Evolutionary conservation across 2,797 vertebrate species (phyloP).

Genomic region (Echeneis naucrates): DNA sequence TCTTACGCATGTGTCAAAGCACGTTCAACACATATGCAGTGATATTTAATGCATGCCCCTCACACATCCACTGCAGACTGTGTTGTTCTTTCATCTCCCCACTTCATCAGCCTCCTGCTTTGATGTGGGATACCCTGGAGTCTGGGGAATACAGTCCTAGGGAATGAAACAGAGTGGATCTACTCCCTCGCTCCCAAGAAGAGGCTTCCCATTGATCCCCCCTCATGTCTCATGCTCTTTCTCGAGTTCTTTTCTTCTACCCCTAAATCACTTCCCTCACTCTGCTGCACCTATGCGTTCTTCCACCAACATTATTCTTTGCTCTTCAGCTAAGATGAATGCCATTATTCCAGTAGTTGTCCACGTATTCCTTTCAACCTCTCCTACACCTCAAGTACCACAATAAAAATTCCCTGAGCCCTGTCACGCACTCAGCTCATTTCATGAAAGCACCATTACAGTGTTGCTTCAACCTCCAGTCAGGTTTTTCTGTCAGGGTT

Average conservation of each 20-base stretch:
- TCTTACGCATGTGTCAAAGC: slow-evolving; percentile 19
- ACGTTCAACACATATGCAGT: slow-evolving; percentile 37
- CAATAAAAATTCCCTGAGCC: slow-evolving; percentile 23
- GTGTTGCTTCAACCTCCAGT: slow-evolving; percentile 41
- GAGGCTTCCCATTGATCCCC: slow-evolving; percentile 65
- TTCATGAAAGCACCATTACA: slow-evolving; percentile 62
- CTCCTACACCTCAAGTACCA: slow-evolving; percentile 26
- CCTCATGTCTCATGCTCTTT: slow-evolving; percentile 31
- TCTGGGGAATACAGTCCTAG: slow-evolving; percentile 62
- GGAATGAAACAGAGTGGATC: slow-evolving; percentile 71
- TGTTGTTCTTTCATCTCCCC: slow-evolving; percentile 77
- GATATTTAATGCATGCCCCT: slow-evolving; percentile 65
- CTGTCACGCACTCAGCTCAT: slow-evolving; percentile 42
- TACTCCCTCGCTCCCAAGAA: slow-evolving; percentile 43
- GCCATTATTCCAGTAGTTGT: slow-evolving; percentile 32
- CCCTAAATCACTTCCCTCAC: slow-evolving; percentile 28
- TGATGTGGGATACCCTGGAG: slow-evolving; percentile 75
- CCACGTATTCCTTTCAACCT: slow-evolving; percentile 10
- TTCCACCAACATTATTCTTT: slow-evolving; percentile 9
- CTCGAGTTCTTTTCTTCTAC: slow-evolving; percentile 25
- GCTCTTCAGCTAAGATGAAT: slow-evolving; percentile 32
- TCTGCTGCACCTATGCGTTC: not conserved
- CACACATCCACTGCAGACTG: slow-evolving; percentile 62
- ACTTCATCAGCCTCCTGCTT: slow-evolving; percentile 69
- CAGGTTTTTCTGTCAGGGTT: slow-evolving; percentile 47